Conservation (phyloP, 2,797 vertebrate species). For the Rachycentron canadum region DNA sequence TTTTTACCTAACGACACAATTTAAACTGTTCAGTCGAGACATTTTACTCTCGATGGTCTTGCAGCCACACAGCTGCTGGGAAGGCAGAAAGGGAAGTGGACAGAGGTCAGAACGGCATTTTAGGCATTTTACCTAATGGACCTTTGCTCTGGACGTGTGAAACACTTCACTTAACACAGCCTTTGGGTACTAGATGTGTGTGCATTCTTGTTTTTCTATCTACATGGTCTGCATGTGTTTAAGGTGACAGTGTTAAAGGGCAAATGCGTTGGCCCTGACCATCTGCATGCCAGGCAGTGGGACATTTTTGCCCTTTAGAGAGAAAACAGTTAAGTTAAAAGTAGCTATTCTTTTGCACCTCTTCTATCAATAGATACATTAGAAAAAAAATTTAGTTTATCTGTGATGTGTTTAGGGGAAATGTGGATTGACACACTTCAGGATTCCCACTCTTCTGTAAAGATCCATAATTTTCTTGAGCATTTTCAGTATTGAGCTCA, state of each 20-base stretch:
- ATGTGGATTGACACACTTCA: background rate
- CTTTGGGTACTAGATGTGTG: slow-evolving; percentile 42
- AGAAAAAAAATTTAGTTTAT: slow-evolving; percentile 3
- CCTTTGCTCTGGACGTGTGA: slow-evolving; percentile 75
- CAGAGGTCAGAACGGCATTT: slow-evolving; percentile 65
- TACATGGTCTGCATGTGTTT: slow-evolving; percentile 16
- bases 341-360: background rate
- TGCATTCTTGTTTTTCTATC: slow-evolving; percentile 30
- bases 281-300: slow-evolving; percentile 19
- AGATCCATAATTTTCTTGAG: no score
- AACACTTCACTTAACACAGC: slow-evolving; percentile 76
- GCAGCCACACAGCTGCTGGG: slow-evolving; percentile 50
- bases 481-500: no score
- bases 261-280: slow-evolving; percentile 42
- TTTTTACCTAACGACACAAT: slow-evolving; percentile 53
- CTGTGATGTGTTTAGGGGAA: background rate
- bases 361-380: slow-evolving; percentile 17
- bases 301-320: slow-evolving; percentile 25
- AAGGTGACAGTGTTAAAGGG: slow-evolving; percentile 60
- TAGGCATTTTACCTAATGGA: slow-evolving; percentile 72
- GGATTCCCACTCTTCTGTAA: no score
- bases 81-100: slow-evolving; percentile 46
- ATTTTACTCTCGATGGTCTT: slow-evolving; percentile 41
- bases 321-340: slow-evolving; percentile 47
- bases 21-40: slow-evolving; percentile 65